Evolutionary conservation across 53 echinoderm and acorn worm species (phyloP).

Genomic region (Crossaster papposus): DNA sequence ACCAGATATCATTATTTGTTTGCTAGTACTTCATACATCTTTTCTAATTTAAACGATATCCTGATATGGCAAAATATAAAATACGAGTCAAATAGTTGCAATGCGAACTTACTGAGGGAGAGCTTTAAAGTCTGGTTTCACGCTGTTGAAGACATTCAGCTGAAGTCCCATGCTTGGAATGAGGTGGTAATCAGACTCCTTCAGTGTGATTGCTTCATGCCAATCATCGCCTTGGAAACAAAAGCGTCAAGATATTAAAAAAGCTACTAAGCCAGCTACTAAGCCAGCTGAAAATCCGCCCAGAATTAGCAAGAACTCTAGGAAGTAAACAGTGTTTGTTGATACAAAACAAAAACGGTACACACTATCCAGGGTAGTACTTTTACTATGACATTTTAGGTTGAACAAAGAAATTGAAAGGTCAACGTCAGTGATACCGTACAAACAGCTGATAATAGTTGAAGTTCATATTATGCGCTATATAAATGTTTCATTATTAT

Average conservation of each 20-base stretch:
- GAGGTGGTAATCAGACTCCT: slow-evolving; percentile 81
- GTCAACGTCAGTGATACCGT: no score
- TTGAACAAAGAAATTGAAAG: no score
- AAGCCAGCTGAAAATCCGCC: no score
- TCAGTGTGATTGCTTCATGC: slow-evolving; percentile 77
- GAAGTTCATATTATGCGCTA: no score
- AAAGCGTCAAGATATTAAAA: neutral
- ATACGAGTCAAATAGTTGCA: neutral
- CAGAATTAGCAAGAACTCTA: no score
- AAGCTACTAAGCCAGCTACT: no score
- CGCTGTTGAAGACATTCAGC: slow-evolving; percentile 92
- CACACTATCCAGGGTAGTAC: no score
- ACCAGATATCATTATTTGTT: neutral
- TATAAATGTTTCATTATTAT: no score
- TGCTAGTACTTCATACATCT: no score
- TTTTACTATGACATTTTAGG: no score
- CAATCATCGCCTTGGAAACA: slow-evolving; percentile 82
- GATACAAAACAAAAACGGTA: neutral
- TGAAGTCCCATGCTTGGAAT: slow-evolving; percentile 86
- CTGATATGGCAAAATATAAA: neutral
- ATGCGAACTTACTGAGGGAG: slow-evolving; percentile 83
- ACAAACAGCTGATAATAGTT: no score
- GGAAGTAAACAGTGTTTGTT: no score
- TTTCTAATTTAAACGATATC: neutral
- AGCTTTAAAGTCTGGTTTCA: slow-evolving; percentile 90